Percentiles rank a stretch among this genome's conserved stretches.
Evolutionary conservation across 2,888 invertebrate species (phyloP).

Genomic region (Apotomis turbidana): DNA sequence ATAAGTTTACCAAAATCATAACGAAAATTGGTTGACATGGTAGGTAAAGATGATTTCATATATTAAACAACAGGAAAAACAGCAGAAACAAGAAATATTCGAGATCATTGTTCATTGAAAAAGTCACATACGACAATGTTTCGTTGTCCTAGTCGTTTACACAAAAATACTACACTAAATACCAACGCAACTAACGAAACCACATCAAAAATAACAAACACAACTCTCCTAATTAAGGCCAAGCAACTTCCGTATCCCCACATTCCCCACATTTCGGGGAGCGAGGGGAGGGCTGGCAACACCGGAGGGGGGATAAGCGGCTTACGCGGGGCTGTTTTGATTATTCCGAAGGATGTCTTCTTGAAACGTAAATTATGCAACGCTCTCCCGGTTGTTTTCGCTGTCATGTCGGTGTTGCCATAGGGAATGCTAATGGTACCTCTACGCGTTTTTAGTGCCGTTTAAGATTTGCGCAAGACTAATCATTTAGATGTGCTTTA

Average conservation of each 20-base stretch:
- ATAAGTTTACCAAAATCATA: no score
- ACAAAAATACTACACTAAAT: slow-evolving; percentile 21
- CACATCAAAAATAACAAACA: slow-evolving; percentile 63
- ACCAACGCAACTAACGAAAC: slow-evolving; percentile 33
- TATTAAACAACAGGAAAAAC: no score
- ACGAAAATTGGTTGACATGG: no score
- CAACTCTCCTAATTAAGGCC: slow-evolving; percentile 80
- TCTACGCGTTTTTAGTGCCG: slow-evolving; percentile 13
- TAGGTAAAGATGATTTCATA: no score
- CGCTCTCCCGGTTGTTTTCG: slow-evolving; percentile 48
- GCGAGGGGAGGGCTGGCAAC: slow-evolving; percentile 46
- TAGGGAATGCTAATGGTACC: slow-evolving; percentile 39
- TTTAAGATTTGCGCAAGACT: slow-evolving; percentile 17
- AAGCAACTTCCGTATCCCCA: slow-evolving; percentile 70
- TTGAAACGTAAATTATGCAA: slow-evolving; percentile 82
- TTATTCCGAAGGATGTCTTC: slow-evolving; percentile 82
- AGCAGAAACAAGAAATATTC: no score
- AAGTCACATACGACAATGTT: no score
- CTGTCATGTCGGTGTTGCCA: slow-evolving; percentile 41
- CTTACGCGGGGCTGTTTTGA: slow-evolving; percentile 79
- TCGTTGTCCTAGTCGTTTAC: background rate
- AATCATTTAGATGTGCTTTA: background rate
- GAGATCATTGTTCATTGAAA: no score
- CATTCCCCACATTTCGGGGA: slow-evolving; percentile 59
- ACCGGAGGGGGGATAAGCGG: slow-evolving; percentile 66